Conservation (phyloP, 1,140 invertebrate genomes). For the Doryteuthis pealeii region DNA sequence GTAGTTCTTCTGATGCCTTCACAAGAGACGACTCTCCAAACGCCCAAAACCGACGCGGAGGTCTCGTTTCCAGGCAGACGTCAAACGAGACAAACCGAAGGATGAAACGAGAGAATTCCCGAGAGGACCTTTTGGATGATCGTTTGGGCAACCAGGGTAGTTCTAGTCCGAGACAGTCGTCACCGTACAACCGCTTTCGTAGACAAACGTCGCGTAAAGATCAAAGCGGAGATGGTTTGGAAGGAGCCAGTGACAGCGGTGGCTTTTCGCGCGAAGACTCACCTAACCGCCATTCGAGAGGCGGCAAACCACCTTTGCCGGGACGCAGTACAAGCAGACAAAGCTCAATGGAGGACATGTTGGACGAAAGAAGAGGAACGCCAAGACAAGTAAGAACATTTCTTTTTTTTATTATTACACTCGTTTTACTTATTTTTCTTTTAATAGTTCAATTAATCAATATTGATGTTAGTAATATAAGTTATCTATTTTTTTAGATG, state of each 20-base stretch:
- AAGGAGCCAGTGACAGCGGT: slow-evolving; percentile 38
- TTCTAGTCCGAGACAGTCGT: not conserved
- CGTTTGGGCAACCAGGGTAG: not conserved
- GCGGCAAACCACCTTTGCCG: slow-evolving; percentile 21
- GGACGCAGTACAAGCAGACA: slow-evolving; percentile 37
- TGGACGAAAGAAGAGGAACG: slow-evolving; percentile 28
- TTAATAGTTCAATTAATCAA: no score
- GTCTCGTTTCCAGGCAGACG: slow-evolving; percentile 10
- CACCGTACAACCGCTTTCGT: not conserved
- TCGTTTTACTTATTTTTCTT: no score
- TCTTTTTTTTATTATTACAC: no score
- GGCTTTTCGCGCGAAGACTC: slow-evolving; percentile 51
- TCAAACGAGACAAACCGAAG: slow-evolving; percentile 26
- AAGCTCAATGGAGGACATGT: slow-evolving; percentile 46
- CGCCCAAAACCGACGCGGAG: slow-evolving; percentile 22
- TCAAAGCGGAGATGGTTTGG: slow-evolving; percentile 30
- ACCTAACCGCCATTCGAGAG: slow-evolving; percentile 35
- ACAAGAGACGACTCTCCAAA: slow-evolving; percentile 48
- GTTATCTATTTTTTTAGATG: no score
- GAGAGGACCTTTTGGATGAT: slow-evolving; percentile 47
- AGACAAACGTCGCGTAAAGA: slow-evolving; percentile 32
- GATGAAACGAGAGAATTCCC: slow-evolving; percentile 42
- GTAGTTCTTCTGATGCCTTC: slow-evolving; percentile 47
- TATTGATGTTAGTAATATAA: no score
- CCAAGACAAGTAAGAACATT: not conserved